A percentile compares a stretch with the other conserved stretches of the same genome.
These are phyloP conservation scores for Dexiosoma caninum DNA, from an alignment of 2,888 invertebrate genomes.

Conservation along the genomic window DNA sequence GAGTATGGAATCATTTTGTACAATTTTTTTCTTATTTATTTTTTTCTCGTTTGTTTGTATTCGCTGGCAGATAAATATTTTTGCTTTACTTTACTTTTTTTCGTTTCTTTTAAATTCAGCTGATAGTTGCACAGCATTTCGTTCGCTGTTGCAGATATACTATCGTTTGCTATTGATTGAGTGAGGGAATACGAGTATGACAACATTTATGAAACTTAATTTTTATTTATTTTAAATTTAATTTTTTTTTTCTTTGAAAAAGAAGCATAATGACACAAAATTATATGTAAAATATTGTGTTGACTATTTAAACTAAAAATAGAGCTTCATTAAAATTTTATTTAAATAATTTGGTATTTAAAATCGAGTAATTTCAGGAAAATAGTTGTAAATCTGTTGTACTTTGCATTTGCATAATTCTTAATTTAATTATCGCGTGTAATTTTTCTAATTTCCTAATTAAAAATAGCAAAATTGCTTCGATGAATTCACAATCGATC, in stretches of 20 bases:
- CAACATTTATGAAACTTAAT: conserved; percentile 48
- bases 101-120: background rate
- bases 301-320: background rate
- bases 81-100: too few species aligned
- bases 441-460: too few species aligned
- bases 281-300: background rate
- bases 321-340: too few species aligned
- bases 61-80: conserved; percentile 30
- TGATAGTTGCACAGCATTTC: background rate
- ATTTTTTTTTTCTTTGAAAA: background rate
- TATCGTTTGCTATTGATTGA: conserved; percentile 56
- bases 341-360: too few species aligned
- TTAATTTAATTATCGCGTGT: too few species aligned
- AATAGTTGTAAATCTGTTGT: too few species aligned
- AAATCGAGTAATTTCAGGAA: too few species aligned
- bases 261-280: background rate
- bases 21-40: background rate
- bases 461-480: too few species aligned
- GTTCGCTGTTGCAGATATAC: conserved; percentile 34
- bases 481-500: too few species aligned
- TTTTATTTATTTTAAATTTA: background rate
- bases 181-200: conserved; percentile 42
- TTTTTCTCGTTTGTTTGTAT: background rate
- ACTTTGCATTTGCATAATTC: too few species aligned
- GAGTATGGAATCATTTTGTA: conserved; percentile 28